phyloP scores from a whole-genome alignment of 64 coral and sea anemone species.

The Stylophora pistillata region DNA sequence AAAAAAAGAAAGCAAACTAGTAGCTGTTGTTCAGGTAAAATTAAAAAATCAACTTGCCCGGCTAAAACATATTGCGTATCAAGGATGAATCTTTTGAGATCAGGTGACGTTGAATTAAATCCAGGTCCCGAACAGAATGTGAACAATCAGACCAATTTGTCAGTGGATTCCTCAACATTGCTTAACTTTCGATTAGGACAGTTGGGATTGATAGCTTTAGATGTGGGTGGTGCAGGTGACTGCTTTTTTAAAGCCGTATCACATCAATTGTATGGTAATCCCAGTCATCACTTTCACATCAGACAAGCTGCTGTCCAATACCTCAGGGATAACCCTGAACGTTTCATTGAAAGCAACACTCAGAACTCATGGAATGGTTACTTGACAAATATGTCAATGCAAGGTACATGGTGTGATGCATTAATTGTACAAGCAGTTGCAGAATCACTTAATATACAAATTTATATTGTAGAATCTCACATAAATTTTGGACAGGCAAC shows the following conservation, averaged over 20 bases:
- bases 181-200: no score
- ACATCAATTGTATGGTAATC: neutral
- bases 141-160: no score
- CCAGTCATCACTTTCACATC: constrained; percentile 1
- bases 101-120: no score
- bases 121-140: no score
- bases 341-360: constrained; percentile 56
- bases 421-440: constrained; percentile 7
- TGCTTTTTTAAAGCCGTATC: neutral
- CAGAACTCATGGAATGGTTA: constrained; percentile 42
- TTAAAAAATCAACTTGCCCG: neutral
- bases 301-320: constrained; percentile 11
- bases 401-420: constrained; percentile 43
- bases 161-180: no score
- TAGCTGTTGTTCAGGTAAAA: constrained; percentile 2
- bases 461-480: constrained; percentile 20
- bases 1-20: neutral
- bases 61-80: neutral
- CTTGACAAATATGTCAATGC: constrained; percentile 46
- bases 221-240: neutral
- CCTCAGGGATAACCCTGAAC: constrained; percentile 20
- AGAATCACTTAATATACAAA: neutral
- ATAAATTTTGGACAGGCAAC: constrained; percentile 13
- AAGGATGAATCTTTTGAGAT: no score
- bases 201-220: no score